These are phyloP conservation scores for Pseudorectes ferrugineus DNA, from an alignment of 2,113 vertebrate species.

Conservation along the genomic window DNA sequence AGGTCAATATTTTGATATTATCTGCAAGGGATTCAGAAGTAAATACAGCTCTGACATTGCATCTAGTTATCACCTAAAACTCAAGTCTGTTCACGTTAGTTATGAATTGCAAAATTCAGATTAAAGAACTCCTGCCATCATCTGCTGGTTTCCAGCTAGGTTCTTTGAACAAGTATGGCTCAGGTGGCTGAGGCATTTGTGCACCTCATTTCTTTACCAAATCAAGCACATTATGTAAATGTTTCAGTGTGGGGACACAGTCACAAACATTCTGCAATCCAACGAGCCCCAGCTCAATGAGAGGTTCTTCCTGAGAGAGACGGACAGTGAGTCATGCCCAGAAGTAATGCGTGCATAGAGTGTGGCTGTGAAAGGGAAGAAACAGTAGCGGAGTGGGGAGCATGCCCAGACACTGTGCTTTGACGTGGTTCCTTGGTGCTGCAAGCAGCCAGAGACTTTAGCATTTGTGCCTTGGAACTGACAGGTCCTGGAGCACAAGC, in stretches of 20 bases:
- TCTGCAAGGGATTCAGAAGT: neutral
- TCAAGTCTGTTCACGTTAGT: neutral
- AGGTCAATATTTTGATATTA: neutral
- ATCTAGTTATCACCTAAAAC: neutral
- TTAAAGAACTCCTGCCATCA: neutral
- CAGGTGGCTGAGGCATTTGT: neutral
- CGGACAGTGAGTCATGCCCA: neutral
- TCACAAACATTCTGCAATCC: neutral
- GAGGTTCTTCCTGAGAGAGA: neutral
- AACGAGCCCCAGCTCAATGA: neutral
- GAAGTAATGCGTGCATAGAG: neutral
- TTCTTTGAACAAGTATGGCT: neutral
- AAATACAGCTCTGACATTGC: neutral
- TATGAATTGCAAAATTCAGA: neutral
- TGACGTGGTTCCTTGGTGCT: neutral
- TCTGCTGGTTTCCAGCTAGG: neutral
- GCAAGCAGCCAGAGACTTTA: neutral
- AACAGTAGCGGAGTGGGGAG: neutral
- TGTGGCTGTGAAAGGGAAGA: neutral
- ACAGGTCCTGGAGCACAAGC: neutral
- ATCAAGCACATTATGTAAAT: neutral
- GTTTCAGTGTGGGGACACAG: neutral
- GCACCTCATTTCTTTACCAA: neutral
- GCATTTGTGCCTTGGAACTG: neutral
- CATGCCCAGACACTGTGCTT: fast-evolving